These are phyloP conservation scores for Pseudomyrmex flavicornis DNA, from an alignment of 1,140 invertebrate species.

Conservation along the genomic window DNA sequence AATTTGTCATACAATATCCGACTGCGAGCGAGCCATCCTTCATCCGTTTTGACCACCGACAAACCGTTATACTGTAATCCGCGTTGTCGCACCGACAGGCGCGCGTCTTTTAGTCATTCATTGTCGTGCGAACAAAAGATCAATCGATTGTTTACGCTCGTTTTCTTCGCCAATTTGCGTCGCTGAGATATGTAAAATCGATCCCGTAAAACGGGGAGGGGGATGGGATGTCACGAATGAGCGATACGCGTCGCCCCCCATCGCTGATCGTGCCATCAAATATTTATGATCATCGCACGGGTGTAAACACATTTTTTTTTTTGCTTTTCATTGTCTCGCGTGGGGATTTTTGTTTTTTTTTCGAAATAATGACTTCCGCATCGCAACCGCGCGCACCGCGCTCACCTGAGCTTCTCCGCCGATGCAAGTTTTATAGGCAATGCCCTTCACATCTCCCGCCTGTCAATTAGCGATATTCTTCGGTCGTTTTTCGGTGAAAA, in stretches of 20 bases:
- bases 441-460: not conserved
- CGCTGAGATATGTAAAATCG: conserved; percentile 11
- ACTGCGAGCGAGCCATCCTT: conserved; percentile 68
- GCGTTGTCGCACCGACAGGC: conserved; percentile 39
- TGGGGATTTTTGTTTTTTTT: not conserved
- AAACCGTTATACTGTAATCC: conserved; percentile 64
- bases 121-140: conserved; percentile 51
- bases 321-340: not conserved
- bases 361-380: not conserved
- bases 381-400: not conserved
- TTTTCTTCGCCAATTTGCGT: conserved; percentile 5
- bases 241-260: not conserved
- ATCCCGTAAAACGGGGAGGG: not conserved
- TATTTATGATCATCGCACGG: not conserved
- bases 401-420: not conserved
- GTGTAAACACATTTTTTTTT: not conserved
- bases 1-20: conserved; percentile 76
- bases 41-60: conserved; percentile 56
- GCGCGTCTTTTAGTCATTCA: conserved; percentile 47
- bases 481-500: conserved; percentile 38
- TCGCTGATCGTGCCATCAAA: not conserved
- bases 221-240: not conserved
- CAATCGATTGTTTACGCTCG: conserved; percentile 39
- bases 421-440: conserved; percentile 29
- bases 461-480: conserved; percentile 41